phyloP scores from a whole-genome alignment of 2,797 vertebrate genomes.

The Scolopax rusticola region DNA sequence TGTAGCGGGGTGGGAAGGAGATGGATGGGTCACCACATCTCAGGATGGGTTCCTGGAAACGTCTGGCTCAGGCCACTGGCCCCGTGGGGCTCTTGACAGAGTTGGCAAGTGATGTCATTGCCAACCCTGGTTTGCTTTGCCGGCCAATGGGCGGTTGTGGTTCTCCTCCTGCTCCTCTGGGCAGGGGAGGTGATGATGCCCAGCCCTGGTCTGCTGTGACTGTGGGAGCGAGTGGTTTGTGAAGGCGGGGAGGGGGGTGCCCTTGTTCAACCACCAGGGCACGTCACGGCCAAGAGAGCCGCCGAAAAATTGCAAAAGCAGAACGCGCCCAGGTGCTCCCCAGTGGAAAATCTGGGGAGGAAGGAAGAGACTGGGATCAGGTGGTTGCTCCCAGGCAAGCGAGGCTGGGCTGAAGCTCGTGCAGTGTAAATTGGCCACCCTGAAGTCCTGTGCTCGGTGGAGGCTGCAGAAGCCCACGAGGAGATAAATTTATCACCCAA shows the following conservation, averaged over 20 bases:
- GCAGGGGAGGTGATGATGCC: fast-evolving
- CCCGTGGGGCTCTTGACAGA: fast-evolving
- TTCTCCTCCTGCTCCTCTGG: fast-evolving
- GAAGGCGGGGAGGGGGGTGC: fast-evolving
- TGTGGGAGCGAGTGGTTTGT: fast-evolving
- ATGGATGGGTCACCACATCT: fast-evolving
- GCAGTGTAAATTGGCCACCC: not conserved
- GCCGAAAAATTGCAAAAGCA: not conserved
- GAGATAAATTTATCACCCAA: fast-evolving
- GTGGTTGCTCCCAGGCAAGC: not conserved
- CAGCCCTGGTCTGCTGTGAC: fast-evolving
- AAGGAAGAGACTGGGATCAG: not conserved
- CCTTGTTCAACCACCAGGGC: fast-evolving
- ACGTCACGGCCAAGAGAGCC: fast-evolving
- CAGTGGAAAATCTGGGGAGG: not conserved
- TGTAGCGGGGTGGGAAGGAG: not conserved
- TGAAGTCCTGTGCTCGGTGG: not conserved
- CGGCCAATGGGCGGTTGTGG: fast-evolving
- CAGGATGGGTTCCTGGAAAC: too few species aligned
- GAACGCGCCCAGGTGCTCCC: not conserved
- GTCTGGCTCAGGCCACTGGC: fast-evolving
- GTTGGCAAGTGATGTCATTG: fast-evolving
- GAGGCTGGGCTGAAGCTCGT: fast-evolving
- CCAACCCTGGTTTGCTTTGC: not conserved
- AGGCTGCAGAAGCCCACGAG: not conserved